Evolutionary conservation across 1,140 invertebrate genomes (phyloP), one percentile per base, ranked within the genome.

Genomic region (Stegodyphus dumicola): DNA sequence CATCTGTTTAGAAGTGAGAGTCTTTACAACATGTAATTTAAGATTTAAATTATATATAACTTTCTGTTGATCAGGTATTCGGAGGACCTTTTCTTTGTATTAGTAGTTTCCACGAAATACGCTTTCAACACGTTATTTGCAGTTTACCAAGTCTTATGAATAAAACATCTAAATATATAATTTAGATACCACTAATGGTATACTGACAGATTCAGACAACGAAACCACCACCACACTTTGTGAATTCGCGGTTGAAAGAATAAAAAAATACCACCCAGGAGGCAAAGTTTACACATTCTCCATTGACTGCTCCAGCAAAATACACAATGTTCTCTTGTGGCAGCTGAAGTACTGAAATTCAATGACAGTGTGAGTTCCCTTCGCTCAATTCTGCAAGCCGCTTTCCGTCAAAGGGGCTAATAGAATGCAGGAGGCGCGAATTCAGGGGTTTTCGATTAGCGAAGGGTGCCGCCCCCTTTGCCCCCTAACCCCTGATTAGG

Each of bases 401-500:
- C 66, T 52, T 13, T 15, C 71, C 15, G 70, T 64, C 69, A 81
- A 83, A 60, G 80, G 71, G 69, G 71, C 69, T 66, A 74, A 83
- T 83, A 75, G 80, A 83, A 75, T 49, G 9, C 71, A 18, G 80
- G 71, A 78, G 71, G 80, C 71, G 80, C 56, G 80, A 75, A 64
- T 73, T 69, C n/a, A 11, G 54, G 78, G 66, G 15, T 54, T 73
- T 81, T 66, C 71, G 54, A 75, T 74, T 83, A 83, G 70, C 10
- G n/a, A 17, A 7, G 56, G 53, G 33, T 54, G 9, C 56, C 70
- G 49, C 70, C 80, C 53, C 78, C 69, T 56, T 48, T 53, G 70
- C 80, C 79, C 52, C 70, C 52, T 56, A 54, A 80, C 77, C 80
- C 15, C 80, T 83, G 71, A 83, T 83, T 83, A 83, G 70, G 71